Evolutionary conservation across 2,888 invertebrate species (phyloP).

Genomic region (Limnephilus marmoratus): DNA sequence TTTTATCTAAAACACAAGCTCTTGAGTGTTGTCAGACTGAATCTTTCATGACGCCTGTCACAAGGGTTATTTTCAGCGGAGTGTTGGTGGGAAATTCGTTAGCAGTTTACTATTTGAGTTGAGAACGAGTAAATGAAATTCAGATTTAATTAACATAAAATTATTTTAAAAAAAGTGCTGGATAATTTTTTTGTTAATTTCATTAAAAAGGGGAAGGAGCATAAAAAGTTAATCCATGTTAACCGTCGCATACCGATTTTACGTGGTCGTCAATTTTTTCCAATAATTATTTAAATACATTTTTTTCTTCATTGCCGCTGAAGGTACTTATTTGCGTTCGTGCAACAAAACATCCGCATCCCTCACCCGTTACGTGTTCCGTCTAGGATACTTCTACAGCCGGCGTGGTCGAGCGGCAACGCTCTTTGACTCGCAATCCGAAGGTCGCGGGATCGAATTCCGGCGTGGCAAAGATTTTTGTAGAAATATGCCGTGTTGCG

Average conservation of each 20-base stretch:
- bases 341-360: not conserved
- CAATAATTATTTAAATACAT: too few species aligned
- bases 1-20: not conserved
- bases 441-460: too few species aligned
- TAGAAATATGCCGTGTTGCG: not conserved
- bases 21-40: conserved; percentile 46
- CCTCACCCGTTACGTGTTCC: not conserved
- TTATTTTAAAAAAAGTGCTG: not conserved
- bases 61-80: conserved; percentile 57
- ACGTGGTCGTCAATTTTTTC: not conserved
- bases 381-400: not conserved
- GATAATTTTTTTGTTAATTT: not conserved
- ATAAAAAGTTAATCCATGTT: not conserved
- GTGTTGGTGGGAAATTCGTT: conserved; percentile 60
- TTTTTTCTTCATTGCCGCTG: too few species aligned
- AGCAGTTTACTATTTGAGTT: conserved; percentile 54
- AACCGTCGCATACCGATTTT: not conserved
- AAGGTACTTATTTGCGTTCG: not conserved
- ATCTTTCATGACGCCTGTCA: conserved; percentile 63
- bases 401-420: too few species aligned
- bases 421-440: too few species aligned
- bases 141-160: conserved; percentile 57
- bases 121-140: conserved; percentile 58
- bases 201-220: not conserved
- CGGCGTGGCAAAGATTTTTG: not conserved